These are phyloP conservation scores for Macrocentrus cingulum DNA, from an alignment of 1,140 invertebrate species.

Conservation along the genomic window DNA sequence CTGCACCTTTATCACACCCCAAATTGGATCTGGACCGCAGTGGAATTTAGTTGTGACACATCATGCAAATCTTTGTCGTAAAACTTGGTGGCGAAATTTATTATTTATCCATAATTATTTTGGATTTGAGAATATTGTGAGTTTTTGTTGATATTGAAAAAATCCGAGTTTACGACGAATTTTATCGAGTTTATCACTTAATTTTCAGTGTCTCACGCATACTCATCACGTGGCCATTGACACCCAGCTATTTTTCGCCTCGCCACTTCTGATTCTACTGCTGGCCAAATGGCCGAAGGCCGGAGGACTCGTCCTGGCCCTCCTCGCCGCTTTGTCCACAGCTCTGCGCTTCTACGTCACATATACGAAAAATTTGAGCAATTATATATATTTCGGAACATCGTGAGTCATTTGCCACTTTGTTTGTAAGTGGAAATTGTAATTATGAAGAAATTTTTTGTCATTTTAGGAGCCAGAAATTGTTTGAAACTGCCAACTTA, in stretches of 20 bases:
- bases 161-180: too few relatives aligned
- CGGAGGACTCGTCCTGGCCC: slow-evolving; percentile 59
- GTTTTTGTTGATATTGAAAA: slow-evolving; percentile 5
- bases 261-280: slow-evolving; percentile 69
- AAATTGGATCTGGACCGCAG: slow-evolving; percentile 65
- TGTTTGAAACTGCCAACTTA: slow-evolving; percentile 68
- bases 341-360: slow-evolving; percentile 67
- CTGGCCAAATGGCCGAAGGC: slow-evolving; percentile 67
- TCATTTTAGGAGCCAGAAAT: slow-evolving; percentile 62
- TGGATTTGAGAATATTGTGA: slow-evolving; percentile 67
- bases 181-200: slow-evolving; percentile 27
- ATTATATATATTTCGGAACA: slow-evolving; percentile 73
- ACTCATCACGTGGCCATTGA: slow-evolving; percentile 81
- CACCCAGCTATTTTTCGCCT: slow-evolving; percentile 76
- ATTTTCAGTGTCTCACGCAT: slow-evolving; percentile 68
- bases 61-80: slow-evolving; percentile 66
- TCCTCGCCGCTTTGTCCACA: slow-evolving; percentile 65
- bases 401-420: slow-evolving; percentile 63
- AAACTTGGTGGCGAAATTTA: slow-evolving; percentile 66
- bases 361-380: slow-evolving; percentile 65
- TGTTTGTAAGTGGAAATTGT: slow-evolving; percentile 2
- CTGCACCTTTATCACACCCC: slow-evolving; percentile 66
- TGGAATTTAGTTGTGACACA: slow-evolving; percentile 68
- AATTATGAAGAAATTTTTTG: slow-evolving; percentile 14
- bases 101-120: slow-evolving; percentile 69